Percentiles rank a stretch among this genome's conserved stretches.
phyloP scores from a whole-genome alignment of 2,113 vertebrate genomes.

The cat (Felis catus) region DNA sequence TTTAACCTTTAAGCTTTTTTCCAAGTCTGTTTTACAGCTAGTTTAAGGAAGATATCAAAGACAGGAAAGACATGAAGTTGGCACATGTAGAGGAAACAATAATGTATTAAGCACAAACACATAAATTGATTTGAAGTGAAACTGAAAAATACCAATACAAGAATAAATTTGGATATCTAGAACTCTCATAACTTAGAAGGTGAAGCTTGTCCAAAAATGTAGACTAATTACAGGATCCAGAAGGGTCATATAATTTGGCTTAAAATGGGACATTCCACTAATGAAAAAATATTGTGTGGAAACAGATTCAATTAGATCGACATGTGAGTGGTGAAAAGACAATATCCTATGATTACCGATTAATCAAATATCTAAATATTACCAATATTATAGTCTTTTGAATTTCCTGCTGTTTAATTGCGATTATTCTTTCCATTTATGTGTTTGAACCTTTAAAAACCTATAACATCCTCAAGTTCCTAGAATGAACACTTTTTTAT shows the following conservation, averaged over 20 bases:
- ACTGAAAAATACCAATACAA: neutral
- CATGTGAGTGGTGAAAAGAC: neutral
- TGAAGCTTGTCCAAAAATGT: neutral
- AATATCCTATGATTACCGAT: neutral
- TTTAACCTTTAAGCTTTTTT: neutral
- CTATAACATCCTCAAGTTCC: no score
- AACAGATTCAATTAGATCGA: neutral
- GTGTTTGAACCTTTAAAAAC: no score
- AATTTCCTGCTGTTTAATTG: no score
- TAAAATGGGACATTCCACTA: neutral
- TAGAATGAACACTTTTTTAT: no score
- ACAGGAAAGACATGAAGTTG: neutral
- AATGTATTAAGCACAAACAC: neutral
- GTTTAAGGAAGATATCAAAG: neutral
- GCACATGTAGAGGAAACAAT: neutral
- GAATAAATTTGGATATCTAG: neutral
- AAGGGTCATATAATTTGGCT: neutral
- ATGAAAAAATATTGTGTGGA: neutral
- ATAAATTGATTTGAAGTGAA: neutral
- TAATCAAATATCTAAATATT: neutral
- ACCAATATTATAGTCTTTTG: no score
- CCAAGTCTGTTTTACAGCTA: neutral
- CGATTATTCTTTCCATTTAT: no score
- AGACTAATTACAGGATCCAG: neutral
- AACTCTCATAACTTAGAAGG: neutral